Base-by-base conservation (phyloP, 2,113 vertebrate species). In the Xenopus tropicalis region DNA sequence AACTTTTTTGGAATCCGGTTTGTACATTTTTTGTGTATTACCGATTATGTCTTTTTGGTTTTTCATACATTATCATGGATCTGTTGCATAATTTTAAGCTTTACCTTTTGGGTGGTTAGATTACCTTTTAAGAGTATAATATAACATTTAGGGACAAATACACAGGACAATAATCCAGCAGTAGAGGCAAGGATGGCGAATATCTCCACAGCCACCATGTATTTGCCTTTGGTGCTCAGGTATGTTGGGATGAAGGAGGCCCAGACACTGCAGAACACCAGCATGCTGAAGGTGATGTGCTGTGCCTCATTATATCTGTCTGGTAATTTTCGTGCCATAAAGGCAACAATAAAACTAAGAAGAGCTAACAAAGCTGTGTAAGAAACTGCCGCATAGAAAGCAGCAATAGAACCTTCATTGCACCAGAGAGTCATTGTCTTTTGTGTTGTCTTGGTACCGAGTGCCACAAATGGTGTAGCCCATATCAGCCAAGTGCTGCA, bases 211-310 rank as follows among this genome's bases (percentile, higher is more conserved):
- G 78, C 78, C 8, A 69, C 66, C 11, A 71, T 59, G 20, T 71
- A 69, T 21, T 68, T 77, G 0, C 71, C 71, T 43, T 57, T 65
- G 20, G 76, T 62, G 46, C 79, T 75, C 3, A 78, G 24, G 14
- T 78, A 74, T 8, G 70, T 62, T 1, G 74, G 79, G 8, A 80
- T 71, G 13, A 78, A 80, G 21, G 79, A 51, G 11, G 71, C 23
- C 77, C 79, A 78, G 21, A 80, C 76, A 12, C 61, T 71, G 54
- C 66, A 78, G 56, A 74, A 74, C 6, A 73, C 57, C 8, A 80
- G 67, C 79, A 80, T 78, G 63, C 76, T 80, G 20, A 80, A 75
- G 1, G 79, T 80, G 46, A 80, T 80, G 24, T 66, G 56, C 25
- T 80, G 78, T 48, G 76, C 79, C n/a, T 80, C 79, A 29, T 78